A percentile compares a stretch with the other conserved stretches of the same genome.
Evolutionary conservation across 2,888 invertebrate species (phyloP).

Genomic region (Adelphocoris suturalis): DNA sequence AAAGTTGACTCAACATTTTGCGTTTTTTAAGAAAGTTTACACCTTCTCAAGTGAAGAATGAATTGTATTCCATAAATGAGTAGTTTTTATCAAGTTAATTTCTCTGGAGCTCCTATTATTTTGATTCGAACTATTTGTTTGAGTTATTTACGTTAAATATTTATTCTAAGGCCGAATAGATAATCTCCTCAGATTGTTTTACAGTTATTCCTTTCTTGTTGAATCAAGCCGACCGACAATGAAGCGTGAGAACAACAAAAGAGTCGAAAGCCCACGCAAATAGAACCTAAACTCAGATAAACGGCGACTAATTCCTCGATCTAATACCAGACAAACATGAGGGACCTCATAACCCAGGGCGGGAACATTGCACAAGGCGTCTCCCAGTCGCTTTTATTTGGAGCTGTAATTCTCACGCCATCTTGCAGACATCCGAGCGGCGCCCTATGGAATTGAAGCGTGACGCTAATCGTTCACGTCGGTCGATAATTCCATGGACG

Average conservation of each 20-base stretch:
- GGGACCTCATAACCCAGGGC: slow-evolving; percentile 38
- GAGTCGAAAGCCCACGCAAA: slow-evolving; percentile 50
- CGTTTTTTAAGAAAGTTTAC: too few relatives aligned
- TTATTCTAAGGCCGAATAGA: neutral
- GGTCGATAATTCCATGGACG: slow-evolving; percentile 50
- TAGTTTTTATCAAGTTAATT: too few relatives aligned
- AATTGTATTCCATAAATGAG: too few relatives aligned
- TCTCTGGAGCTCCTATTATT: too few relatives aligned
- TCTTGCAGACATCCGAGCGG: slow-evolving; percentile 53
- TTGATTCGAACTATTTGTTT: too few relatives aligned
- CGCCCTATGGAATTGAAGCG: slow-evolving; percentile 59
- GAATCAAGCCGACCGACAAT: slow-evolving; percentile 33
- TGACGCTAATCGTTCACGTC: slow-evolving; percentile 51
- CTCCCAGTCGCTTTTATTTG: slow-evolving; percentile 43
- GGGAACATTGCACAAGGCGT: slow-evolving; percentile 41
- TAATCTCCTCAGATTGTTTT: neutral
- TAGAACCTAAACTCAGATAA: slow-evolving; percentile 55
- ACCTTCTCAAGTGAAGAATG: too few relatives aligned
- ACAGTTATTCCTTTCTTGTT: neutral
- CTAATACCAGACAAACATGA: slow-evolving; percentile 48
- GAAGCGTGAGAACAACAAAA: slow-evolving; percentile 53
- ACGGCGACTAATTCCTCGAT: slow-evolving; percentile 46
- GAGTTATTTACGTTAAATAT: too few relatives aligned
- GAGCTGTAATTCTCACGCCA: slow-evolving; percentile 52
- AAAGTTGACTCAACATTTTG: too few relatives aligned